Evolutionary conservation across 2,888 invertebrate genomes (phyloP).

Genomic region (Eilema depressum): DNA sequence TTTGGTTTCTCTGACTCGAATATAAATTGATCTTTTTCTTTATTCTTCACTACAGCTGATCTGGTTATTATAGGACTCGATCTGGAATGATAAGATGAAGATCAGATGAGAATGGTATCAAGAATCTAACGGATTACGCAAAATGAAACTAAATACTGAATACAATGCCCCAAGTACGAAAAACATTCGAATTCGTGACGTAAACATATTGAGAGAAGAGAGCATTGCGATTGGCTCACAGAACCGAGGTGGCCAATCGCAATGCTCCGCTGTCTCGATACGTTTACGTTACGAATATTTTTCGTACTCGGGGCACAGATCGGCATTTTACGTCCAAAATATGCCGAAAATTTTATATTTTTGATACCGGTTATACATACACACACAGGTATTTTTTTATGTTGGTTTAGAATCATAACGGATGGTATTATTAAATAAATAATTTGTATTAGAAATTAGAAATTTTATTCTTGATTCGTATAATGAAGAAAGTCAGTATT

Average conservation of each 20-base stretch:
- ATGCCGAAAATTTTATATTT: not conserved
- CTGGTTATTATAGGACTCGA: constrained; percentile 88
- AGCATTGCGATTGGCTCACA: too few species aligned
- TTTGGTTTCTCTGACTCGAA: constrained; percentile 95
- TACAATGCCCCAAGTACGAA: too few species aligned
- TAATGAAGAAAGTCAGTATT: not conserved
- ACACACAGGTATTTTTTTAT: not conserved
- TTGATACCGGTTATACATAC: not conserved
- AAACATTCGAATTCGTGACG: too few species aligned
- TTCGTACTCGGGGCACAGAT: too few species aligned
- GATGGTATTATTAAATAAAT: not conserved
- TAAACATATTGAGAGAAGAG: too few species aligned
- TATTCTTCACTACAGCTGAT: constrained; percentile 88
- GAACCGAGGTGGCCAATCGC: too few species aligned
- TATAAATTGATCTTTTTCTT: constrained; percentile 90
- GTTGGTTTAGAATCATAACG: too few species aligned
- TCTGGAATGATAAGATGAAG: constrained; percentile 69
- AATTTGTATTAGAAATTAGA: constrained; percentile 6
- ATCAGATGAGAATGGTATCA: not conserved
- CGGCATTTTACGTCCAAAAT: not conserved
- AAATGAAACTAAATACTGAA: not conserved
- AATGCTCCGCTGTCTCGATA: too few species aligned
- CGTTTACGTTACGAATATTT: too few species aligned
- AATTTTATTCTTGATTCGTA: constrained; percentile 5
- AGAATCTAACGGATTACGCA: not conserved